These are phyloP conservation scores for Erinaceus europaeus DNA, from an alignment of 2,113 vertebrate species.

Conservation along the genomic window DNA sequence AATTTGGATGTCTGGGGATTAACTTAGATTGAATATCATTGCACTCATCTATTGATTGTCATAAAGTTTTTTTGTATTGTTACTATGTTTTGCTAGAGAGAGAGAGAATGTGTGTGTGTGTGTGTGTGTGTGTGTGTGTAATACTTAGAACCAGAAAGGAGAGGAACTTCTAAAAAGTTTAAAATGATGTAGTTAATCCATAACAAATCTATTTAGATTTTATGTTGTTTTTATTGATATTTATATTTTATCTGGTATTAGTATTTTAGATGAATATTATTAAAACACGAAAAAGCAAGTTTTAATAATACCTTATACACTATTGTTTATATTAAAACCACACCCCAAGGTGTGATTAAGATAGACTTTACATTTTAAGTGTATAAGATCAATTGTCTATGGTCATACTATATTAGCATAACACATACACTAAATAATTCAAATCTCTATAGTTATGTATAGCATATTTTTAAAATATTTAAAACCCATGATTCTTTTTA, in stretches of 20 bases:
- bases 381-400: background rate
- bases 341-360: background rate
- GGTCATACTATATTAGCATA: slow-evolving; percentile 4
- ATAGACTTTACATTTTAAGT: slow-evolving; percentile 43
- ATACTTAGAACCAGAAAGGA: slow-evolving; percentile 69
- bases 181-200: slow-evolving; percentile 38
- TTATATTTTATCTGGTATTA: slow-evolving; percentile 25
- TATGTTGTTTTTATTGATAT: slow-evolving; percentile 24
- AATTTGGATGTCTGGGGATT: slow-evolving; percentile 90
- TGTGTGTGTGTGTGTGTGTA: slow-evolving; percentile 4
- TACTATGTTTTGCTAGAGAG: slow-evolving; percentile 47
- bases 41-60: slow-evolving; percentile 82
- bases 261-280: slow-evolving; percentile 17
- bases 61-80: slow-evolving; percentile 76
- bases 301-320: slow-evolving; percentile 18
- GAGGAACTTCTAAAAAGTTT: slow-evolving; percentile 56
- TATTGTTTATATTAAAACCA: slow-evolving; percentile 29
- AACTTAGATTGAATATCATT: slow-evolving; percentile 86
- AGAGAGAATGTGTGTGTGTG: background rate
- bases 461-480: background rate
- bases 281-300: slow-evolving; percentile 32
- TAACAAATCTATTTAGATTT: slow-evolving; percentile 58
- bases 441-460: slow-evolving; percentile 1
- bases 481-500: background rate
- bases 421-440: slow-evolving; percentile 27